Evolutionary conservation across 2,113 vertebrate species (phyloP), one percentile per base, ranked within the genome.

Genomic region (Prunella himalayana): DNA sequence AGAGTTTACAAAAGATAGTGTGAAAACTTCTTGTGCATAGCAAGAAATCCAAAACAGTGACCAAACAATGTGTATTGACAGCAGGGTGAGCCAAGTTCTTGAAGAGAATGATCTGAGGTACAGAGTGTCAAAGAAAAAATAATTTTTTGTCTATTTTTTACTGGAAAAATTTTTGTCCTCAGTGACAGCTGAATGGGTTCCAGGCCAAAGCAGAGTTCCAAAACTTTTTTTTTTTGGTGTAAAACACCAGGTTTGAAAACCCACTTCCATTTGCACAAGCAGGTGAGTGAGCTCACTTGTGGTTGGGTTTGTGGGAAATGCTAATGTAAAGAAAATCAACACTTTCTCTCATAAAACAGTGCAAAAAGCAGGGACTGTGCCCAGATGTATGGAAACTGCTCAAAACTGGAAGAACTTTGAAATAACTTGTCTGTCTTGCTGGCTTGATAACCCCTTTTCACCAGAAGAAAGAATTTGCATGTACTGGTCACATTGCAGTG

Each of bases 41-140:
- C 82, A 95, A 96, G 88, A 95, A 93, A 88, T 95, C 95, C 92
- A 90, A 90, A 96, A 50, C 64, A 77, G 86, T 97, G 88, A 95
- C 79, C 69, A 59, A 81, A 88, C 47, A 71, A 76, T 80, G 45
- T 83, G 64, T 37, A 86, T 54, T 93, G 86, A 77, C 42, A 92
- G 33, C 27, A 82, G 53, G 41, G 33, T 76, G 72, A 80, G 54
- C 63, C 79, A 94, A 65, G 13, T 92, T 92, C 82, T 95, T 94
- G 66, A 97, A 95, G 82, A 95, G 82, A 95, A 90, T 22, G 31
- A 86, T 90, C 39, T 94, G 79, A 93, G 23, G 59, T 93, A 61
- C 54, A 35, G 25, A 63, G 15, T 4, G 2, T 90, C 75, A 96
- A 94, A 92, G 54, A 69, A 90, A 92, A 78, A 9, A 75, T 6